Evolutionary conservation across 2,888 invertebrate genomes (phyloP).

Genomic region (Acanthosepion esculentum): DNA sequence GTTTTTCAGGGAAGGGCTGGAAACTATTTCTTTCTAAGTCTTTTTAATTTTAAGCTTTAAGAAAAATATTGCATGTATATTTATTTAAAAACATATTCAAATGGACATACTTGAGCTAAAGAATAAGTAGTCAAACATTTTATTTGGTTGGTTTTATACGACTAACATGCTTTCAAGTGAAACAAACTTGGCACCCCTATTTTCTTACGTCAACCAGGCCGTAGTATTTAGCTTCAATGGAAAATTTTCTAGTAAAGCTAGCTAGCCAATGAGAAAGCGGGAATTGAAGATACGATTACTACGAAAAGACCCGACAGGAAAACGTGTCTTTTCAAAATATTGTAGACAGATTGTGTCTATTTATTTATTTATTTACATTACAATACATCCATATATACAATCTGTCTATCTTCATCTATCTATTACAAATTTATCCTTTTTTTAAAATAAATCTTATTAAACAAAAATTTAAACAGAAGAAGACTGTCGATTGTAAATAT

Average conservation of each 20-base stretch:
- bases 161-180: not conserved
- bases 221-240: constrained; percentile 43
- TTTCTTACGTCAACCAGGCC: not conserved
- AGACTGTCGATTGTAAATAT: too few relatives aligned
- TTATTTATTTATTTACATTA: too few relatives aligned
- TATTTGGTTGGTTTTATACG: not conserved
- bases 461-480: too few relatives aligned
- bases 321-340: not conserved
- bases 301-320: not conserved
- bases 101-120: not conserved
- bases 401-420: not conserved
- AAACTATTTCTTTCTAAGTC: too few relatives aligned
- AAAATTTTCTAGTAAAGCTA: constrained; percentile 39
- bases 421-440: not conserved
- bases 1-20: not conserved
- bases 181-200: not conserved
- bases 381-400: not conserved
- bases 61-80: not conserved
- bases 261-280: constrained; percentile 4
- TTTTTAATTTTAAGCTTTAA: not conserved
- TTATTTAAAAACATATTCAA: not conserved
- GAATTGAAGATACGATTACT: constrained; percentile 37
- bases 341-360: not conserved
- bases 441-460: not conserved
- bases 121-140: not conserved